phyloP scores from a whole-genome alignment of 2,113 vertebrate species.

The Xenopus borealis region DNA sequence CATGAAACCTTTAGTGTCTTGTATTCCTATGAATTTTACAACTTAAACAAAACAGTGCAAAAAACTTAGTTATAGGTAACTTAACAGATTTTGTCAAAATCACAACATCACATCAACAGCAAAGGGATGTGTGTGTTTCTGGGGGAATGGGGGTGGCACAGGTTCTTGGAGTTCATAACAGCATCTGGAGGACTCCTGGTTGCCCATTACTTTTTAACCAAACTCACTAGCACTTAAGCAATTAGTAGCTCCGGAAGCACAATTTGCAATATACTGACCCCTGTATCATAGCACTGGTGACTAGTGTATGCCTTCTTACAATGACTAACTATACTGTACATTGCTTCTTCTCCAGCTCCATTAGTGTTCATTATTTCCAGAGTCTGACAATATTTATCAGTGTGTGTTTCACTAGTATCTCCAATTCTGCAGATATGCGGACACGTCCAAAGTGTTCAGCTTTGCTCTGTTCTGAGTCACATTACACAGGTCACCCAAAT shows the following conservation, averaged over 20 bases:
- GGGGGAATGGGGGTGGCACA: too few relatives aligned
- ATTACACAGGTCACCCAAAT: conserved; percentile 1
- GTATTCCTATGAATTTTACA: background rate
- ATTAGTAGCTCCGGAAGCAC: conserved; percentile 40
- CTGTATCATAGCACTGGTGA: conserved; percentile 41
- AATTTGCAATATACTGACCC: conserved; percentile 62
- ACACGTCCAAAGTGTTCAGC: conserved; percentile 3
- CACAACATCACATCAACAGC: too few relatives aligned
- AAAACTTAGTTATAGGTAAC: too few relatives aligned
- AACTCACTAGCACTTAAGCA: background rate
- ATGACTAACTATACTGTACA: background rate
- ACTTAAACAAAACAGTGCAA: background rate
- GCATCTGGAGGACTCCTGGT: too few relatives aligned
- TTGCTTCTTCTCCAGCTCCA: conserved; percentile 32
- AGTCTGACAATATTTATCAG: conserved; percentile 1
- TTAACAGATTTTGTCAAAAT: too few relatives aligned
- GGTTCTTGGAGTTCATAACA: too few relatives aligned
- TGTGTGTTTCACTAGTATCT: conserved; percentile 12
- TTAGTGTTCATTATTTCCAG: conserved; percentile 2
- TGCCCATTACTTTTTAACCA: background rate
- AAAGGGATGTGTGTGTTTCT: too few relatives aligned
- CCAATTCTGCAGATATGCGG: background rate
- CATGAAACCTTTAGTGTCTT: conserved; percentile 11
- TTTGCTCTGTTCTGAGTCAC: conserved; percentile 18
- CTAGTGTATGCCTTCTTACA: background rate